Percentiles rank a stretch among this genome's conserved stretches.
These are phyloP conservation scores for Erebia palarica DNA, from an alignment of 2,888 invertebrate genomes.

Conservation along the genomic window DNA sequence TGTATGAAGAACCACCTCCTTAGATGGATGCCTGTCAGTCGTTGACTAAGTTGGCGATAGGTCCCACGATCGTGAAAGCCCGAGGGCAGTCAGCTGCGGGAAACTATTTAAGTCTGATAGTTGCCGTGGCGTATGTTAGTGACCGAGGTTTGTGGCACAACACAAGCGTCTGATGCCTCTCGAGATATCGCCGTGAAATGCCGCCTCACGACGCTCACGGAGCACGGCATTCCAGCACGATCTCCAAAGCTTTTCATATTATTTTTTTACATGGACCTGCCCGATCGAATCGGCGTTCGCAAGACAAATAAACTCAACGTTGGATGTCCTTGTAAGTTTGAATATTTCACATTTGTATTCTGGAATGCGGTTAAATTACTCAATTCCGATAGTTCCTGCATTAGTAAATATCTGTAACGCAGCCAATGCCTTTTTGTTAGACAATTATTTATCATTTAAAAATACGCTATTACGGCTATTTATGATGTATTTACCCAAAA, in stretches of 20 bases:
- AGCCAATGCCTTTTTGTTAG: conserved; percentile 54
- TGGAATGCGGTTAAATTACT: conserved; percentile 75
- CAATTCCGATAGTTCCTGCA: conserved; percentile 63
- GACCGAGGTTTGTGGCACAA: conserved; percentile 73
- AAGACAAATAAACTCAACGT: conserved; percentile 35
- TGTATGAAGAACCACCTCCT: neutral
- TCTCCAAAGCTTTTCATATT: conserved; percentile 55
- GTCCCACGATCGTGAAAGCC: conserved; percentile 66
- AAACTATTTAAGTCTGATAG: conserved; percentile 69
- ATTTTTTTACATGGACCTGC: conserved; percentile 39
- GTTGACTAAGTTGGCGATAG: conserved; percentile 46
- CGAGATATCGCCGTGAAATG: conserved; percentile 77
- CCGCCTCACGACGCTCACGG: conserved; percentile 74
- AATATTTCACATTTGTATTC: conserved; percentile 68
- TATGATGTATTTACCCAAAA: neutral
- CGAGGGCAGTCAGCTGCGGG: conserved; percentile 69
- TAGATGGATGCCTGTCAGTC: conserved; percentile 13
- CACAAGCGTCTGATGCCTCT: conserved; percentile 67
- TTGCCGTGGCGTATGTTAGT: conserved; percentile 75
- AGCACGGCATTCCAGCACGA: conserved; percentile 69
- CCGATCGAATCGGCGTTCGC: conserved; percentile 14
- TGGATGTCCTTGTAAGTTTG: conserved; percentile 67
- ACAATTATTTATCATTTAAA: conserved; percentile 44
- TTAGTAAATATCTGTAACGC: conserved; percentile 71
- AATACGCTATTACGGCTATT: neutral